A percentile compares a stretch with the other conserved stretches of the same genome.
Evolutionary conservation across 2,888 invertebrate species (phyloP).

Genomic region (Colostygia pectinataria): DNA sequence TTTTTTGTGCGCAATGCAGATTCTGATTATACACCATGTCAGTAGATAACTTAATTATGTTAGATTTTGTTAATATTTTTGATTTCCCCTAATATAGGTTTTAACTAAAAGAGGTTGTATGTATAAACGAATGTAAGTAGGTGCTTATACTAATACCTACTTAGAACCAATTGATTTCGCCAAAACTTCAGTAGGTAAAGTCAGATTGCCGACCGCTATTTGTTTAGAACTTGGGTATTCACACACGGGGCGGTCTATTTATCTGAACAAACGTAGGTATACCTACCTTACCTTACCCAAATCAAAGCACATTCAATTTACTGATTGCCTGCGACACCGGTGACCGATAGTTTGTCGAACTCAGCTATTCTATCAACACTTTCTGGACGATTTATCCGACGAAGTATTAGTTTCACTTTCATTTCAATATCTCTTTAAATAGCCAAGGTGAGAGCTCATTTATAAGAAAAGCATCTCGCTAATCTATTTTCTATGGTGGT

Average conservation of each 20-base stretch:
- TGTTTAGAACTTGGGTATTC: slow-evolving; percentile 11
- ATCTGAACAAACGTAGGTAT: neutral
- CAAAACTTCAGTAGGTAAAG: neutral
- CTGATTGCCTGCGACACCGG: slow-evolving; percentile 27
- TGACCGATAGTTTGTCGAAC: slow-evolving; percentile 22
- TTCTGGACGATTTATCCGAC: slow-evolving; percentile 47
- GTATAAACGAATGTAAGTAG: no score
- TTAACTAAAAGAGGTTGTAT: no score
- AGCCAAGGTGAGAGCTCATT: slow-evolving; percentile 34
- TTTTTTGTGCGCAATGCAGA: no score
- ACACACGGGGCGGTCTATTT: neutral
- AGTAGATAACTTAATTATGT: no score
- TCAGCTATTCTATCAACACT: slow-evolving; percentile 38
- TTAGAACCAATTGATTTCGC: slow-evolving; percentile 6
- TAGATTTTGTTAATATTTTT: no score
- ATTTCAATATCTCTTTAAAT: slow-evolving; percentile 57
- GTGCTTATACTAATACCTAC: no score
- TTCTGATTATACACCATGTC: no score
- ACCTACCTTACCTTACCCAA: slow-evolving; percentile 6
- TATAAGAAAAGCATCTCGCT: slow-evolving; percentile 22
- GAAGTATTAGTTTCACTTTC: slow-evolving; percentile 77
- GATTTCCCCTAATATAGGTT: no score
- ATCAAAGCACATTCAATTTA: slow-evolving; percentile 25
- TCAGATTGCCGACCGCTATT: slow-evolving; percentile 14
- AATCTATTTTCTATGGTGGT: slow-evolving; percentile 27